Conservation (phyloP, 1,140 invertebrate genomes). For the Cherax destructor region DNA sequence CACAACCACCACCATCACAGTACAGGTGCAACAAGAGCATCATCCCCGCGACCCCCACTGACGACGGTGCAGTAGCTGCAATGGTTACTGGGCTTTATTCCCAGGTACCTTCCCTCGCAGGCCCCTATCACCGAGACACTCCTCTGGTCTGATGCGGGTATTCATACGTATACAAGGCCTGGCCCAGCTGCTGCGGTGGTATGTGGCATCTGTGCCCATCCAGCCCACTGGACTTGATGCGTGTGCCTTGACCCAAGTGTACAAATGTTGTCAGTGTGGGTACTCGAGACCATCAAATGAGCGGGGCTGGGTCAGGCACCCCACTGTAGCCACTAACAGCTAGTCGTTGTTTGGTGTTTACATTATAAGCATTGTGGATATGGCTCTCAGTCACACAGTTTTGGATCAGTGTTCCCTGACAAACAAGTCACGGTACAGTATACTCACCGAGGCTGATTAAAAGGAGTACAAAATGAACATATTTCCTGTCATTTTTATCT, state of each 20-base stretch:
- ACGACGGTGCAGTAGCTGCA: slow-evolving; percentile 59
- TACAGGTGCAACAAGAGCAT: slow-evolving; percentile 43
- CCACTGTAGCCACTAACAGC: slow-evolving; percentile 61
- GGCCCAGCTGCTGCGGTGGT: slow-evolving; percentile 61
- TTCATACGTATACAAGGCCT: slow-evolving; percentile 69
- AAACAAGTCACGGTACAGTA: slow-evolving; percentile 55
- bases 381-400: slow-evolving; percentile 62
- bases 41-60: slow-evolving; percentile 47
- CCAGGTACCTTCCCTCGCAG: slow-evolving; percentile 53
- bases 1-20: slow-evolving; percentile 26
- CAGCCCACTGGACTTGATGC: slow-evolving; percentile 63
- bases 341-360: slow-evolving; percentile 61
- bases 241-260: slow-evolving; percentile 67
- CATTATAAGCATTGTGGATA: slow-evolving; percentile 54
- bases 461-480: slow-evolving; percentile 62
- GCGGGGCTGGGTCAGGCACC: slow-evolving; percentile 64
- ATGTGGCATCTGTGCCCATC: slow-evolving; percentile 59
- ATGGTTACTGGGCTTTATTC: slow-evolving; percentile 22
- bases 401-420: slow-evolving; percentile 54
- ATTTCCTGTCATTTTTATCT: slow-evolving; percentile 36
- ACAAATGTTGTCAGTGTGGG: slow-evolving; percentile 69
- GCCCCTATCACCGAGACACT: slow-evolving; percentile 57
- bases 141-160: slow-evolving; percentile 68
- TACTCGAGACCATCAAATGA: slow-evolving; percentile 60
- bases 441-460: slow-evolving; percentile 58